Percentiles rank a stretch among this genome's conserved stretches.
Evolutionary conservation across 2,113 vertebrate species (phyloP).

Genomic region (Struthidea cinerea): DNA sequence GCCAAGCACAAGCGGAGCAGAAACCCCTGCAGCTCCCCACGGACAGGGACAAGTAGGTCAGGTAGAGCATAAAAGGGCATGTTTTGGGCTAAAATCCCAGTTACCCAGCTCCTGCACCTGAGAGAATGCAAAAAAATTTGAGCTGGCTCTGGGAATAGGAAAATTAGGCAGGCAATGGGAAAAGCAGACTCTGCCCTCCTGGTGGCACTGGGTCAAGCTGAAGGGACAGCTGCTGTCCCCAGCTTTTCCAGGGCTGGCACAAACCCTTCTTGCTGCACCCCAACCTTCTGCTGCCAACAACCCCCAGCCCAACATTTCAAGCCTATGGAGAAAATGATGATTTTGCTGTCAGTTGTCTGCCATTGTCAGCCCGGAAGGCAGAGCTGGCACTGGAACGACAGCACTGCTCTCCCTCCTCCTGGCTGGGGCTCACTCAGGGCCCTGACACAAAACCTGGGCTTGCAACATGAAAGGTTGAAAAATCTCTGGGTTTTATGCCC

Average conservation of each 20-base stretch:
- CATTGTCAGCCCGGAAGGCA: not conserved
- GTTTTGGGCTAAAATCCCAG: not conserved
- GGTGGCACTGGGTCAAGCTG: not conserved
- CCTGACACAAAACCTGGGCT: not conserved
- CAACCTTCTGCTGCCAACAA: not conserved
- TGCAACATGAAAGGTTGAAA: constrained; percentile 3
- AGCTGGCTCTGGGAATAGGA: not conserved
- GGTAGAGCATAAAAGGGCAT: not conserved
- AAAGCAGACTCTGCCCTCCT: not conserved
- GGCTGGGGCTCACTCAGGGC: not conserved
- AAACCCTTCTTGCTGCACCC: not conserved
- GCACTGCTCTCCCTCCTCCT: not conserved
- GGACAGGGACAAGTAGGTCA: not conserved
- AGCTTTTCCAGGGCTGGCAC: not conserved
- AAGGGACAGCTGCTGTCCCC: not conserved
- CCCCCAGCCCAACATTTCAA: not conserved
- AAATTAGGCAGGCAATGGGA: not conserved
- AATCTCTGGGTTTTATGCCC: not conserved
- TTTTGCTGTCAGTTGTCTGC: not conserved
- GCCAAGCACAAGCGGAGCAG: not conserved
- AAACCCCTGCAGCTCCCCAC: rapidly evolving
- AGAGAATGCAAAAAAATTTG: not conserved
- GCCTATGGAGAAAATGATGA: not conserved
- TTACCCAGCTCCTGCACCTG: not conserved
- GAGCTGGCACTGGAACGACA: not conserved